Evolutionary conservation across 1,140 invertebrate species (phyloP).

Genomic region (Galleria mellonella): DNA sequence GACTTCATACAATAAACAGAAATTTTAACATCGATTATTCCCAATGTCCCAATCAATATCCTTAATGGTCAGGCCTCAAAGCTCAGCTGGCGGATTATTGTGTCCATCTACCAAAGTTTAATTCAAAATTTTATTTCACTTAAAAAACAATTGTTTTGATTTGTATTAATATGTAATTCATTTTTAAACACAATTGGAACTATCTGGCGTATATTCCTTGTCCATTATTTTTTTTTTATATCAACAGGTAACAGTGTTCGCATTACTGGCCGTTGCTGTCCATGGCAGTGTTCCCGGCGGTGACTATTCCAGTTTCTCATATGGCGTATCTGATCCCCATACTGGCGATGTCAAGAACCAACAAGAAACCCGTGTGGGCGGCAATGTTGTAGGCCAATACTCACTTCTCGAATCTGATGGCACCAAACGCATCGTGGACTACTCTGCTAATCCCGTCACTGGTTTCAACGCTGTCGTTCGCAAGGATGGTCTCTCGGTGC

Average conservation of each 20-base stretch:
- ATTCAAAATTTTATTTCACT: too few relatives aligned
- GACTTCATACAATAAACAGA: too few relatives aligned
- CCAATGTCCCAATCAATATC: too few relatives aligned
- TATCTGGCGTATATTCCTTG: too few relatives aligned
- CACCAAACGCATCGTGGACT: slow-evolving; percentile 63
- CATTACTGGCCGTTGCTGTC: slow-evolving; percentile 25
- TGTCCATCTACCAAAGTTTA: too few relatives aligned
- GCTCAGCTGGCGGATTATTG: too few relatives aligned
- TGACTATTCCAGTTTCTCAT: slow-evolving; percentile 44
- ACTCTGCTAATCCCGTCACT: slow-evolving; percentile 52
- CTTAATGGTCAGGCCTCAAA: too few relatives aligned
- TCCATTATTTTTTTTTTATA: slow-evolving; percentile 4
- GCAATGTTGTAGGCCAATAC: slow-evolving; percentile 73
- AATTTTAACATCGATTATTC: too few relatives aligned
- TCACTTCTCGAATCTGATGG: slow-evolving; percentile 67
- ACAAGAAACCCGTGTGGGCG: slow-evolving; percentile 67
- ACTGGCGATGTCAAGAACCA: slow-evolving; percentile 73
- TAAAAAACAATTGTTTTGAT: too few relatives aligned
- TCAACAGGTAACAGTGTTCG: slow-evolving; percentile 27
- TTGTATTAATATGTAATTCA: too few relatives aligned
- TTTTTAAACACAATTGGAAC: too few relatives aligned
- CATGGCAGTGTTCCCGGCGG: slow-evolving; percentile 27
- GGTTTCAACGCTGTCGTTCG: slow-evolving; percentile 71
- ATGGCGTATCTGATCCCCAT: slow-evolving; percentile 63
- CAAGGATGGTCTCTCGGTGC: slow-evolving; percentile 26